Evolutionary conservation across 2,113 vertebrate species (phyloP).

Genomic region (Odontesthes bonariensis): DNA sequence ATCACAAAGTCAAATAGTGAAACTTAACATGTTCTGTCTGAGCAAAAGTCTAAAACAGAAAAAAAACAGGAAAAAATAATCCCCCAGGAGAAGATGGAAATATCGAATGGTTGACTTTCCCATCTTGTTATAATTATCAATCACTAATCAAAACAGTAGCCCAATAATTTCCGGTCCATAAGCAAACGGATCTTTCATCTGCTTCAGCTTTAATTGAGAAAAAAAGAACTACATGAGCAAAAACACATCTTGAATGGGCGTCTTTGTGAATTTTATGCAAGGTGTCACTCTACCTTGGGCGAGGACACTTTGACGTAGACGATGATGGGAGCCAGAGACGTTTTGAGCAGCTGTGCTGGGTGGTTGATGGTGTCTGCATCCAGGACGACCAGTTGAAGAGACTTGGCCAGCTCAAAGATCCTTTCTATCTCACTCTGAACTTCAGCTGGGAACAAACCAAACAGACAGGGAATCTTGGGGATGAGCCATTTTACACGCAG

Average conservation of each 20-base stretch:
- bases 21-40: background rate
- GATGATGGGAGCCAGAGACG: constrained; percentile 95
- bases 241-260: background rate
- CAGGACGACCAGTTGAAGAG: constrained; percentile 93
- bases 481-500: background rate
- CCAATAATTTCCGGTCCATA: background rate
- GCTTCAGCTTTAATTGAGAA: background rate
- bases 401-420: constrained; percentile 97
- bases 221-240: background rate
- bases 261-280: background rate
- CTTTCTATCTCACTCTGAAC: constrained; percentile 98
- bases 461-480: background rate
- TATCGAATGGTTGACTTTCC: background rate
- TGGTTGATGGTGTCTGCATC: constrained; percentile 99
- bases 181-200: background rate
- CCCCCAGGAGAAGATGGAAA: background rate
- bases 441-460: constrained; percentile 85
- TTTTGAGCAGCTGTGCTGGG: constrained; percentile 95
- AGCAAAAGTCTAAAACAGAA: too few species aligned
- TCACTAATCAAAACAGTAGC: background rate
- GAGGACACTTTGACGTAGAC: constrained; percentile 98
- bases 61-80: background rate
- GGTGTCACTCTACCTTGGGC: constrained; percentile 86
- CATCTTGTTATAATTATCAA: too few species aligned
- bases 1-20: background rate